Conservation (phyloP, 2,113 vertebrate genomes). For the Paramormyrops kingsleyae region DNA sequence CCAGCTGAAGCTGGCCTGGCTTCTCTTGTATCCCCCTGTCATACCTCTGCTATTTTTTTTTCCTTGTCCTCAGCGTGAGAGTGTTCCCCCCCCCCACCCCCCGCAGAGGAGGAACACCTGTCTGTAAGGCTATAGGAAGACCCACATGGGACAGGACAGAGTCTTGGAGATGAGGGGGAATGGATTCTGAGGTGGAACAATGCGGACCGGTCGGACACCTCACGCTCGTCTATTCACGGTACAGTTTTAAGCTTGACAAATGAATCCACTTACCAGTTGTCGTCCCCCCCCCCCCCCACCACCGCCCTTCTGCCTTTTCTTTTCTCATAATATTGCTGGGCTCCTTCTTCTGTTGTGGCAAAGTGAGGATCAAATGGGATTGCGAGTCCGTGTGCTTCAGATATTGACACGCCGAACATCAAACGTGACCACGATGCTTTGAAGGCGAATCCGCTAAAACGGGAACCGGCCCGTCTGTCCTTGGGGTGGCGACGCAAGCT, state of each 20-base stretch:
- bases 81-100: neutral
- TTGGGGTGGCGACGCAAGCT: neutral
- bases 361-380: neutral
- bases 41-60: neutral
- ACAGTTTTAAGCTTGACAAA: neutral
- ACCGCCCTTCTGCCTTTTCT: neutral
- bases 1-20: neutral
- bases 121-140: neutral
- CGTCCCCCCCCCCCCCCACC: neutral
- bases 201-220: neutral
- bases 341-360: conserved; percentile 3
- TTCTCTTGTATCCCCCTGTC: neutral
- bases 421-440: neutral
- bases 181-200: neutral
- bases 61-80: neutral
- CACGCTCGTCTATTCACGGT: neutral
- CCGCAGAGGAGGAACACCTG: neutral
- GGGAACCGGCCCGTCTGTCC: neutral
- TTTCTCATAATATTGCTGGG: neutral
- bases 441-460: neutral
- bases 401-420: neutral
- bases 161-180: neutral
- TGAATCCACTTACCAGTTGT: neutral
- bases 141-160: neutral
- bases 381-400: neutral